A percentile compares a stretch with the other conserved stretches of the same genome.
Evolutionary conservation across 2,888 invertebrate genomes (phyloP).

Genomic region (Sarcophaga variegata): DNA sequence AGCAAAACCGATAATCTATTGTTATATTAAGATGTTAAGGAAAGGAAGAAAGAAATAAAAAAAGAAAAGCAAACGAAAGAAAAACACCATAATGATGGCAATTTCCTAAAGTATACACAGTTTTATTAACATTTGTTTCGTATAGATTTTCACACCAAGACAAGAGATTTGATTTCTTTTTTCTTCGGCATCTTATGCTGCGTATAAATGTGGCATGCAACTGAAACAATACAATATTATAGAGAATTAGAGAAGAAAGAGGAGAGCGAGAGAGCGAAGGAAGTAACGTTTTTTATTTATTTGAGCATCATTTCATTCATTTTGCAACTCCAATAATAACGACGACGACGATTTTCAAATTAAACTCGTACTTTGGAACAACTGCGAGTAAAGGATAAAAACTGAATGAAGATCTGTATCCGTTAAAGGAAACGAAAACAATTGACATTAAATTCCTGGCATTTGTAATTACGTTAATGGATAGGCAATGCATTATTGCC

Average conservation of each 20-base stretch:
- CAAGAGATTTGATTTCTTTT: slow-evolving; percentile 61
- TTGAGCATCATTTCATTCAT: slow-evolving; percentile 61
- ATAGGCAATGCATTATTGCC: slow-evolving; percentile 42
- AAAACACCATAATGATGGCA: slow-evolving; percentile 78
- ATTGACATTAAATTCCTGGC: slow-evolving; percentile 58
- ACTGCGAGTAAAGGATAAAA: background rate
- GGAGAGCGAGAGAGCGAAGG: background rate
- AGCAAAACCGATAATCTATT: slow-evolving; percentile 49
- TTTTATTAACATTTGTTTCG: slow-evolving; percentile 70
- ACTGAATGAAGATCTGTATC: background rate
- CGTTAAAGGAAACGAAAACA: slow-evolving; percentile 41
- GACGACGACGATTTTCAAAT: slow-evolving; percentile 62
- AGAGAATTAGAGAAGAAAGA: slow-evolving; percentile 7
- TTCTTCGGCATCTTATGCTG: slow-evolving; percentile 1
- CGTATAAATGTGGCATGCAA: slow-evolving; percentile 13
- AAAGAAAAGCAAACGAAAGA: slow-evolving; percentile 33
- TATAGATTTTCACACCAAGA: slow-evolving; percentile 57
- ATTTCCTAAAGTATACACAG: slow-evolving; percentile 78
- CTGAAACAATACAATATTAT: slow-evolving; percentile 42
- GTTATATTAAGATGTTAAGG: slow-evolving; percentile 65
- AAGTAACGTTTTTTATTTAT: slow-evolving; percentile 59
- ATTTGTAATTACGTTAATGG: slow-evolving; percentile 67
- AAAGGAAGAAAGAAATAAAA: background rate
- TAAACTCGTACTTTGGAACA: slow-evolving; percentile 32
- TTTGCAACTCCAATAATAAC: slow-evolving; percentile 25